A percentile compares a stretch with the other conserved stretches of the same genome.
Conservation (phyloP, 2,888 invertebrate species). For the Bursaphelenchus okinawaensis region DNA sequence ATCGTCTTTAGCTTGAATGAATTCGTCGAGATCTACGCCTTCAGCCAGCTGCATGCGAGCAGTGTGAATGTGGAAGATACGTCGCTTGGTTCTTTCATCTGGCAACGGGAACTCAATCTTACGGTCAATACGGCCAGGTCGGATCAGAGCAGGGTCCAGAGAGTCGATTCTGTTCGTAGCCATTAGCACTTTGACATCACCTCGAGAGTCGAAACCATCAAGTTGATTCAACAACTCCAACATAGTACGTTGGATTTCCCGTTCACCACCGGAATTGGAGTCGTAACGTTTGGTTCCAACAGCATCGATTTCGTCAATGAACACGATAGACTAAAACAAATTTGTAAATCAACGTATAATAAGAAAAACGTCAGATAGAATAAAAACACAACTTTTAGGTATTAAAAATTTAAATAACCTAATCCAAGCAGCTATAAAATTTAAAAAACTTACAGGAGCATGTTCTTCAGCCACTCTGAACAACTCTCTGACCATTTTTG, state of each 20-base stretch:
- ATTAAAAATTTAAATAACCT: not conserved
- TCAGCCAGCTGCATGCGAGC: slow-evolving; percentile 95
- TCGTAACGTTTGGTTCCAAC: slow-evolving; percentile 95
- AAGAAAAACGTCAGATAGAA: not conserved
- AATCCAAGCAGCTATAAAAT: not conserved
- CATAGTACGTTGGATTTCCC: slow-evolving; percentile 99
- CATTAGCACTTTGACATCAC: slow-evolving; percentile 95
- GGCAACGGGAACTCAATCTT: slow-evolving; percentile 99
- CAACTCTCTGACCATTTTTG: slow-evolving; percentile 90
- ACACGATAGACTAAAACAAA: slow-evolving; percentile 74
- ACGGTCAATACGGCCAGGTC: slow-evolving; percentile 95
- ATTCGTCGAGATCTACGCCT: slow-evolving; percentile 91
- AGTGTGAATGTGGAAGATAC: slow-evolving; percentile 77
- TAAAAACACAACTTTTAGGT: not conserved
- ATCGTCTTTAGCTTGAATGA: slow-evolving; percentile 99
- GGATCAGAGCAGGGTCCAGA: slow-evolving; percentile 91
- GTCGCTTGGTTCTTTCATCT: slow-evolving; percentile 92
- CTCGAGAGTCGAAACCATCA: slow-evolving; percentile 92
- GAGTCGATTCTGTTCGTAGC: slow-evolving; percentile 97
- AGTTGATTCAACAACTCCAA: slow-evolving; percentile 94
- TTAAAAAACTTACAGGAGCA: slow-evolving; percentile 70
- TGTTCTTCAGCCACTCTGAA: slow-evolving; percentile 99
- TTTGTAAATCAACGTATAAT: not conserved
- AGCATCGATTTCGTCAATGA: slow-evolving; percentile 99
- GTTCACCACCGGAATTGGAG: slow-evolving; percentile 96